These are phyloP conservation scores for Leucoraja erinaceus DNA, from an alignment of 2,113 vertebrate species.

Conservation along the genomic window DNA sequence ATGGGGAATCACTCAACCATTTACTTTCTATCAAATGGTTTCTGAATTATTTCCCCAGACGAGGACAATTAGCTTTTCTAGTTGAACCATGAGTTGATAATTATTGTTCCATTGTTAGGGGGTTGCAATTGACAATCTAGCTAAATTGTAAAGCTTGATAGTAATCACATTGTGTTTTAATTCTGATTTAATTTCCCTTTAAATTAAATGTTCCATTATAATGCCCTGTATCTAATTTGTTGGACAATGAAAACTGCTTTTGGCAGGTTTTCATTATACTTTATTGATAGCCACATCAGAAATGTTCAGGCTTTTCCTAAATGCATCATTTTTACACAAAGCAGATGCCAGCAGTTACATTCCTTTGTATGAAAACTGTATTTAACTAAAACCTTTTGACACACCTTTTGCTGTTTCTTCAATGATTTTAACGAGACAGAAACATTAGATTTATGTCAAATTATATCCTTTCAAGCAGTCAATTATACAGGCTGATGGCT, in stretches of 20 bases:
- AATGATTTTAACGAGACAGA: not conserved
- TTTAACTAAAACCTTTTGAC: not conserved
- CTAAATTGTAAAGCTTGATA: not conserved
- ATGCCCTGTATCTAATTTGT: not conserved
- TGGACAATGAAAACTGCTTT: not conserved
- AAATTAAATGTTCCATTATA: not conserved
- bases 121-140: not conserved
- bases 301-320: not conserved
- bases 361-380: not conserved
- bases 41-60: not conserved
- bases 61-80: not conserved
- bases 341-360: not conserved
- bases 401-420: not conserved
- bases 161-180: not conserved
- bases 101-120: not conserved
- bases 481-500: not conserved
- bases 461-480: not conserved
- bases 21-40: not conserved
- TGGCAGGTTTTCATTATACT: not conserved
- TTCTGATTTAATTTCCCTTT: not conserved
- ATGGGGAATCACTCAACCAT: not conserved
- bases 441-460: not conserved
- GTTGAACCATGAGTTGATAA: not conserved
- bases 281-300: not conserved
- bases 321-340: not conserved